Evolutionary conservation across 2,113 vertebrate species (phyloP).

Genomic region (Nothobranchius kuhntae): DNA sequence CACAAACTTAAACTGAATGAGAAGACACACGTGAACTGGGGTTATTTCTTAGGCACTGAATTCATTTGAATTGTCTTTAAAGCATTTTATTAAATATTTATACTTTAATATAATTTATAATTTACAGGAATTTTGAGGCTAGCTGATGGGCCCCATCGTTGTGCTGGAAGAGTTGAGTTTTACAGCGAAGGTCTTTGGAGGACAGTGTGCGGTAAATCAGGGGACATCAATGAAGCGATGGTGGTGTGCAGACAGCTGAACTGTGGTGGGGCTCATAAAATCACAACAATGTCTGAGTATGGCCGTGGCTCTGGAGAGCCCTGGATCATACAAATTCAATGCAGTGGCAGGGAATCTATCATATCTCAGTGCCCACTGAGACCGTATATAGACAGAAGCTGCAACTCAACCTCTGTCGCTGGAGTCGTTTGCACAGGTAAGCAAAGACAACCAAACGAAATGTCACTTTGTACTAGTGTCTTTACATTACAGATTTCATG

Average conservation of each 20-base stretch:
- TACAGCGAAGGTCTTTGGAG: constrained; percentile 59
- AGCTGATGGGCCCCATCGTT: constrained; percentile 35
- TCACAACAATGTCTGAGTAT: constrained; percentile 8
- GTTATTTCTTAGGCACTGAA: no score
- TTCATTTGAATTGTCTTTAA: no score
- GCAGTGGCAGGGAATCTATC: constrained; percentile 46
- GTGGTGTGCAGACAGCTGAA: constrained; percentile 62
- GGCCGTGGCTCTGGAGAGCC: constrained; percentile 20
- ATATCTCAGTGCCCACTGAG: constrained; percentile 48
- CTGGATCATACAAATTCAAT: constrained; percentile 52
- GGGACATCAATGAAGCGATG: constrained; percentile 53
- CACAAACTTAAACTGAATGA: no score
- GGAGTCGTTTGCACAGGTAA: constrained; percentile 65
- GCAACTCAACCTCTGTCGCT: constrained; percentile 55
- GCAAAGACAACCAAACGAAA: background rate
- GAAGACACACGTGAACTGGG: no score
- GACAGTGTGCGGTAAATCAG: constrained; percentile 60
- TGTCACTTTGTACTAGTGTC: no score
- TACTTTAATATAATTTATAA: background rate
- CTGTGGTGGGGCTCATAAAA: constrained; percentile 46
- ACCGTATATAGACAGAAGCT: constrained; percentile 17
- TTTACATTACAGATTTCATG: no score
- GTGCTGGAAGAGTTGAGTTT: constrained; percentile 63
- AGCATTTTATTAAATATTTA: no score
- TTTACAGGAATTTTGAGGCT: constrained; percentile 63